Evolutionary conservation across 2,888 invertebrate species (phyloP).

Genomic region (Zaprionus lineosus): DNA sequence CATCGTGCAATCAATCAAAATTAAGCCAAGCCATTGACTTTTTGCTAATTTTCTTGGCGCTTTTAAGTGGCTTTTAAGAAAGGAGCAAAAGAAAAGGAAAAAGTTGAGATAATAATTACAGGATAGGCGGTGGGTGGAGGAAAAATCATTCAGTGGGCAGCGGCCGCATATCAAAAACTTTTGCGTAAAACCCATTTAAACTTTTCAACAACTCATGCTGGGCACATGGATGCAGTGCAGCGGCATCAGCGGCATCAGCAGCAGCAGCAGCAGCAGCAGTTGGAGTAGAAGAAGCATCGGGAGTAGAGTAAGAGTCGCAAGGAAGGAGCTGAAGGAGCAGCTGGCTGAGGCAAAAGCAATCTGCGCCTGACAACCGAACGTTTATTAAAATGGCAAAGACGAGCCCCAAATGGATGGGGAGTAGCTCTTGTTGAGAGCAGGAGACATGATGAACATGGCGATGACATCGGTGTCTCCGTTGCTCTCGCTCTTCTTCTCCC

Average conservation of each 20-base stretch:
- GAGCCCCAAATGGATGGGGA: conserved; percentile 31
- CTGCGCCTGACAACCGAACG: conserved; percentile 70
- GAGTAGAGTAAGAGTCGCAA: too few relatives aligned
- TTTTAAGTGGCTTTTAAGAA: conserved; percentile 29
- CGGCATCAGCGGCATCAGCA: conserved; percentile 21
- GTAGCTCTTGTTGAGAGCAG: conserved; percentile 40
- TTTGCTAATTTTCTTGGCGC: neutral
- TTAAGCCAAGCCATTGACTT: neutral
- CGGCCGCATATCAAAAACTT: conserved; percentile 66
- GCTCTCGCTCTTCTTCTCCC: neutral
- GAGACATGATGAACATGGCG: conserved; percentile 59
- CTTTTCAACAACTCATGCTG: conserved; percentile 72
- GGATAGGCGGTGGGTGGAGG: conserved; percentile 25
- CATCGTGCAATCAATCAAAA: conserved; percentile 11
- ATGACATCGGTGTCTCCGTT: conserved; percentile 27
- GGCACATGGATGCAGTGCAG: conserved; percentile 50
- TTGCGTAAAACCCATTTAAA: conserved; percentile 74
- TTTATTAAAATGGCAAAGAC: conserved; percentile 60
- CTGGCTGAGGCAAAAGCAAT: conserved; percentile 56
- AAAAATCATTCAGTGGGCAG: conserved; percentile 40
- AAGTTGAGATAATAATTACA: conserved; percentile 49
- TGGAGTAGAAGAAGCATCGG: too few relatives aligned
- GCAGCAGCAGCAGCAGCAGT: conserved; percentile 5
- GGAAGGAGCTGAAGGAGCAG: conserved; percentile 29
- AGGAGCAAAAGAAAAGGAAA: conserved; percentile 4